These are phyloP conservation scores for Acanthis flammea DNA, from an alignment of 2,797 vertebrate genomes.

Conservation along the genomic window DNA sequence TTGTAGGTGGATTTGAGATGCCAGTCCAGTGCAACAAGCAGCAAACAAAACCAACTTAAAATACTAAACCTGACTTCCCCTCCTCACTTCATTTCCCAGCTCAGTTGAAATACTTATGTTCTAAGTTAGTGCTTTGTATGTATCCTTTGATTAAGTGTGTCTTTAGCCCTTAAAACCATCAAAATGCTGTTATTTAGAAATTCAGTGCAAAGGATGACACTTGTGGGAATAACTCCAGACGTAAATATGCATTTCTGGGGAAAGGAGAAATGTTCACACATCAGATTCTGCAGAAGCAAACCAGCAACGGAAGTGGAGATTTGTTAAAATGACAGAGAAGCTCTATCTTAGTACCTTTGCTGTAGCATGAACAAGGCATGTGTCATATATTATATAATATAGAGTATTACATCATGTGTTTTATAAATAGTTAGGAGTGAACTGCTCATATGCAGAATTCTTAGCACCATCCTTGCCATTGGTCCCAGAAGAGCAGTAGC, in stretches of 20 bases:
- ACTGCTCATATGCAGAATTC: neutral
- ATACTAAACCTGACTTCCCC: neutral
- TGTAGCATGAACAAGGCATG: neutral
- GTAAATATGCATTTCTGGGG: neutral
- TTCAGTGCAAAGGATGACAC: neutral
- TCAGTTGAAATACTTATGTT: neutral
- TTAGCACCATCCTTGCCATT: neutral
- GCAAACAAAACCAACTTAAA: neutral
- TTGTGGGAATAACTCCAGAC: neutral
- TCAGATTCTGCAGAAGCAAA: neutral
- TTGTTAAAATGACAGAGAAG: neutral
- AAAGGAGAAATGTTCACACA: neutral
- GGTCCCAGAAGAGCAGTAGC: neutral
- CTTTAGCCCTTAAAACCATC: neutral
- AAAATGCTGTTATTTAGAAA: neutral
- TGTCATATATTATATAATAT: neutral
- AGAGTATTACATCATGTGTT: neutral
- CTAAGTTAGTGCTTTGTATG: neutral
- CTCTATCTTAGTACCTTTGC: neutral
- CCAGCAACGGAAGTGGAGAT: neutral
- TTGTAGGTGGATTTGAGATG: neutral
- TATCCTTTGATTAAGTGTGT: neutral
- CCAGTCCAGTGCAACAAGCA: neutral
- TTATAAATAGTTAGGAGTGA: neutral
- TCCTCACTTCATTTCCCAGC: neutral